Base-by-base conservation (phyloP, 2,888 invertebrate genomes). In the Dynastes grantii region DNA sequence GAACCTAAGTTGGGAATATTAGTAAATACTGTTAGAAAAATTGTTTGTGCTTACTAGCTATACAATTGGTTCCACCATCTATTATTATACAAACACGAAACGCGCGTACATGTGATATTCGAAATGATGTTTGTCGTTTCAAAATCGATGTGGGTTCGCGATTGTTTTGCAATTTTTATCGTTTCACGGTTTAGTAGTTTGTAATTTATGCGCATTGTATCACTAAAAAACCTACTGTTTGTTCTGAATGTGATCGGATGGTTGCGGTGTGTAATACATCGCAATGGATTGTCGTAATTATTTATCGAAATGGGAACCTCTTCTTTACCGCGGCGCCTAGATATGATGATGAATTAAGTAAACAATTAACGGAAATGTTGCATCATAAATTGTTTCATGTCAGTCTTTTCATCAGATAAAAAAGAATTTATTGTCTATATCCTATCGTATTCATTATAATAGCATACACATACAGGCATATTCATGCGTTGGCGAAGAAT, bases 371-470 rank as follows among this genome's bases (percentile, higher is more conserved):
- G 70, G 70, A 70, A 70, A 53, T 53, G 70, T 70, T 70, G 51
- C 70, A 51, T 53, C 64, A 64, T 64, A 37, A 70, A 70, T 70
- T 70, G 70, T 70, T 70, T 70, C 53, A 55, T 70, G 70, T 70
- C 70, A 32, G 49, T 2, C 11, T 70, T 70, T 70, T 58, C 55
- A 58, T 58, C 55, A 22, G 55, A 58, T 58, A 58, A 58, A 58
- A 53, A 58, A 22, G 55, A 58, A 58, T 58, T 58, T 58, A 58
- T 58, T 58, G 55, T 27, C 55, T 16, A 58, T 27, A 22, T 22
- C 55, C 55, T 58, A 58, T 58, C 55, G 5, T 8, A 2, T 58
- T 22, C 55, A 53, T 16, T 53, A 53, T 16, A 53, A 16, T 16
- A 53, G 16, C n/a, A 58, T 22, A 58, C 55, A 5, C 16, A 22